Evolutionary conservation across 2,113 vertebrate genomes (phyloP).

Genomic region (Piliocolobus tephrosceles): DNA sequence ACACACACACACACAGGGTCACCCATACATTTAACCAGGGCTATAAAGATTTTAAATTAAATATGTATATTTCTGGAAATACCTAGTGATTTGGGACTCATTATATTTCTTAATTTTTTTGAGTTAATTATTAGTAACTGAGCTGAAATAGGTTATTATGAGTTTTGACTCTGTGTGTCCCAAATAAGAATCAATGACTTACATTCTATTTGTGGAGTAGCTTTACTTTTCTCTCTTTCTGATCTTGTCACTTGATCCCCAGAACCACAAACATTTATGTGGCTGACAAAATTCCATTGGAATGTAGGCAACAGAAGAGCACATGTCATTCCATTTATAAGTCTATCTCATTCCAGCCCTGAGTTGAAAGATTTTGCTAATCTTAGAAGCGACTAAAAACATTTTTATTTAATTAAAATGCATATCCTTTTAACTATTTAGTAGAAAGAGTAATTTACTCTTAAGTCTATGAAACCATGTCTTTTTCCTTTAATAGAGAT

Average conservation of each 20-base stretch:
- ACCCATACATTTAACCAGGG: neutral
- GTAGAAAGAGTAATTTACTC: neutral
- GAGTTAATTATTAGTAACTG: neutral
- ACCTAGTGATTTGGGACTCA: neutral
- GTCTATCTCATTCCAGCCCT: neutral
- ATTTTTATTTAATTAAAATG: conserved; percentile 15
- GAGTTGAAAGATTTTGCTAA: conserved; percentile 44
- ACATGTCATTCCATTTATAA: conserved; percentile 36
- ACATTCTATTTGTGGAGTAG: neutral
- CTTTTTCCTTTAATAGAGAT: conserved; percentile 53
- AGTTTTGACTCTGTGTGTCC: neutral
- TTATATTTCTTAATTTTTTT: conserved; percentile 38
- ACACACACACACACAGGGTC: no score
- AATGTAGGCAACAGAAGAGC: conserved; percentile 12
- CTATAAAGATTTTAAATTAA: conserved; percentile 27
- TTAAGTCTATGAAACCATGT: neutral
- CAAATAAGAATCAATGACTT: neutral
- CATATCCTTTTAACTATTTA: conserved; percentile 8
- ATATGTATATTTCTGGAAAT: conserved; percentile 8
- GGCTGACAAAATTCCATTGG: conserved; percentile 3
- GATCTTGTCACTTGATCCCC: conserved; percentile 40
- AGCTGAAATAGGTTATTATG: neutral
- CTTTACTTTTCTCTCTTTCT: conserved; percentile 46
- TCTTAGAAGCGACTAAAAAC: conserved; percentile 53
- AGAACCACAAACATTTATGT: conserved; percentile 30